Conservation (phyloP, 1,140 invertebrate genomes). For the Ceratina japonica region DNA sequence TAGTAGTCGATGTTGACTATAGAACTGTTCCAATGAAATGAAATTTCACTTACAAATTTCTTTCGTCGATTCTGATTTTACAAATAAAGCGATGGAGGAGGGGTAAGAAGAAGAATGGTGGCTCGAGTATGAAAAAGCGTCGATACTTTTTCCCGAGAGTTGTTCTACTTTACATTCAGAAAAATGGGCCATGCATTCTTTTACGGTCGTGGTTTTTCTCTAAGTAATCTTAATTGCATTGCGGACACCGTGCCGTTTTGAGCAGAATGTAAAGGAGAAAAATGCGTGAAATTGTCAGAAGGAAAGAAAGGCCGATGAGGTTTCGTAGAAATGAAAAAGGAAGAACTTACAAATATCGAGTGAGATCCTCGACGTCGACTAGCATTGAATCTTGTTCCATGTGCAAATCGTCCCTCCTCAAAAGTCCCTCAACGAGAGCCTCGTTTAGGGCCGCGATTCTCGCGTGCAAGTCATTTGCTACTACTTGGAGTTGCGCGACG, state of each 20-base stretch:
- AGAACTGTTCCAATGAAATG: too few species aligned
- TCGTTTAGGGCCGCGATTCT: slow-evolving; percentile 96
- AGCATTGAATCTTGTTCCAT: slow-evolving; percentile 99
- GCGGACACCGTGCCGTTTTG: not conserved
- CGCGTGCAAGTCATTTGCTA: slow-evolving; percentile 95
- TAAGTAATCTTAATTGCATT: slow-evolving; percentile 29
- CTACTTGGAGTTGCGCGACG: slow-evolving; percentile 95
- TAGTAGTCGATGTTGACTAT: too few species aligned
- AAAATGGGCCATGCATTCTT: slow-evolving; percentile 32
- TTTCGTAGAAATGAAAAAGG: too few species aligned
- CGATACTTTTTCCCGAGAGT: slow-evolving; percentile 22
- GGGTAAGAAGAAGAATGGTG: not conserved
- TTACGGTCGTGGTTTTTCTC: not conserved
- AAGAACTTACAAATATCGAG: slow-evolving; percentile 90
- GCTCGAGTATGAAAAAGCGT: not conserved
- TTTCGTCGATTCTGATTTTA: not conserved
- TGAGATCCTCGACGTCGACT: slow-evolving; percentile 97
- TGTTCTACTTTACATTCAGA: slow-evolving; percentile 34
- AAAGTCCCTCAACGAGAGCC: slow-evolving; percentile 90
- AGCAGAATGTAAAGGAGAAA: not conserved
- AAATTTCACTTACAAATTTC: too few species aligned
- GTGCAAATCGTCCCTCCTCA: slow-evolving; percentile 95
- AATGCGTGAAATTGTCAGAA: too few species aligned
- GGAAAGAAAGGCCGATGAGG: too few species aligned
- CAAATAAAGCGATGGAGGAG: slow-evolving; percentile 4